Evolutionary conservation across 2,888 invertebrate genomes (phyloP).

Genomic region (Diadegma fenestrale): DNA sequence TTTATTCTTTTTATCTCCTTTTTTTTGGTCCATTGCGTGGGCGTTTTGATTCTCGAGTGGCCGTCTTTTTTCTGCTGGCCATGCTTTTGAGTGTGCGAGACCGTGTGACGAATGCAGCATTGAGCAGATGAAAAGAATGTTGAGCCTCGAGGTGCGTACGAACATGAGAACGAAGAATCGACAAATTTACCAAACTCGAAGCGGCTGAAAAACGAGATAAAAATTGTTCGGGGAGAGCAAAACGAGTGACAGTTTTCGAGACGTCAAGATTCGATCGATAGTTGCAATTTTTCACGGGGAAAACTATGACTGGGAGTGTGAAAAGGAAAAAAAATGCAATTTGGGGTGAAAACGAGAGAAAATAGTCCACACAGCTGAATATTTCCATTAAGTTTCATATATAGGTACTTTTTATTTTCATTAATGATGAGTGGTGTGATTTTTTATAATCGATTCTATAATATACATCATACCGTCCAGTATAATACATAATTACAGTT

Average conservation of each 20-base stretch:
- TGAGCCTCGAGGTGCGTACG: background rate
- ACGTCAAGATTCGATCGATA: background rate
- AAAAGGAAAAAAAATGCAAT: conserved; percentile 47
- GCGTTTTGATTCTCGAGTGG: conserved; percentile 46
- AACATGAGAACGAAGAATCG: conserved; percentile 9
- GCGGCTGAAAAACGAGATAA: conserved; percentile 3
- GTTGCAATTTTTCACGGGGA: background rate
- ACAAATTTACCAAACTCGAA: background rate
- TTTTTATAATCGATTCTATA: conserved; percentile 85
- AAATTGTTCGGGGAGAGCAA: background rate
- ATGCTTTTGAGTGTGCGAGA: conserved; percentile 14
- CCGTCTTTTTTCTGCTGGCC: conserved; percentile 5
- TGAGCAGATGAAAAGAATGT: conserved; percentile 16
- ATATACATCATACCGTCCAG: conserved; percentile 85
- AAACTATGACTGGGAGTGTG: background rate
- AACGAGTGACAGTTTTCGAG: conserved; percentile 11
- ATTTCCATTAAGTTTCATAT: conserved; percentile 73
- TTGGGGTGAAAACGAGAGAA: conserved; percentile 3
- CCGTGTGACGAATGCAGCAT: conserved; percentile 36
- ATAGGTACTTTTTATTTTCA: conserved; percentile 78
- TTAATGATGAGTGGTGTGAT: conserved; percentile 83
- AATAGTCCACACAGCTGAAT: conserved; percentile 79
- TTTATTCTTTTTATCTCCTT: conserved; percentile 15
- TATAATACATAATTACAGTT: conserved; percentile 85
- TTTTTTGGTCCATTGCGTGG: conserved; percentile 50